phyloP scores from a whole-genome alignment of 2,888 invertebrate species.

The Antheraea assamensis region DNA sequence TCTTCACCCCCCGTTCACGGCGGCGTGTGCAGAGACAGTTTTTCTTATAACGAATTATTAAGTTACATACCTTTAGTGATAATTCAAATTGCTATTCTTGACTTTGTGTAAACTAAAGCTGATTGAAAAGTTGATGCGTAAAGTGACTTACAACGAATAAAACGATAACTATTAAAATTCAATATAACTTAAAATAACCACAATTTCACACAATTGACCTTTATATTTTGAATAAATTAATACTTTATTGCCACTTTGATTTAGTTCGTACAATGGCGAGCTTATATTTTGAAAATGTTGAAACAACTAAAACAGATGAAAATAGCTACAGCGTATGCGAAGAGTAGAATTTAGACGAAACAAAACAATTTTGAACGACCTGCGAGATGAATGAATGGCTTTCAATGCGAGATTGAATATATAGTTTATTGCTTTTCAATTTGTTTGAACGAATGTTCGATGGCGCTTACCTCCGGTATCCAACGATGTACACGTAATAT shows the following conservation, averaged over 20 bases:
- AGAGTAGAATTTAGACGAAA: neutral
- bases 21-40: too few relatives aligned
- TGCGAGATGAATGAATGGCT: constrained; percentile 3
- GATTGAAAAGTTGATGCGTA: neutral
- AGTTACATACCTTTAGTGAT: neutral
- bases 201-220: too few relatives aligned
- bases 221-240: too few relatives aligned
- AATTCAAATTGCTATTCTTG: neutral
- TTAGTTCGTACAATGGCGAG: too few relatives aligned
- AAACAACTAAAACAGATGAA: constrained; percentile 20
- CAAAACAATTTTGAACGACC: neutral
- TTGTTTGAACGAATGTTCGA: constrained; percentile 1
- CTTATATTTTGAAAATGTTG: too few relatives aligned
- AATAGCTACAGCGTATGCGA: constrained; percentile 18
- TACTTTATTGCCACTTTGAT: too few relatives aligned
- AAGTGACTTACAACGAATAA: neutral
- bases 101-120: neutral
- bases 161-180: too few relatives aligned
- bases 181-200: too few relatives aligned
- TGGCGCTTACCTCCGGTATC: constrained; percentile 3
- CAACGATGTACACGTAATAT: neutral
- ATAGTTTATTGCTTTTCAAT: constrained; percentile 9
- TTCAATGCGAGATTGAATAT: neutral
- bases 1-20: too few relatives aligned
- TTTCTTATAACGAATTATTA: neutral